A percentile compares a stretch with the other conserved stretches of the same genome.
phyloP scores from a whole-genome alignment of 1,140 invertebrate genomes.

The Teleogryllus occipitalis region DNA sequence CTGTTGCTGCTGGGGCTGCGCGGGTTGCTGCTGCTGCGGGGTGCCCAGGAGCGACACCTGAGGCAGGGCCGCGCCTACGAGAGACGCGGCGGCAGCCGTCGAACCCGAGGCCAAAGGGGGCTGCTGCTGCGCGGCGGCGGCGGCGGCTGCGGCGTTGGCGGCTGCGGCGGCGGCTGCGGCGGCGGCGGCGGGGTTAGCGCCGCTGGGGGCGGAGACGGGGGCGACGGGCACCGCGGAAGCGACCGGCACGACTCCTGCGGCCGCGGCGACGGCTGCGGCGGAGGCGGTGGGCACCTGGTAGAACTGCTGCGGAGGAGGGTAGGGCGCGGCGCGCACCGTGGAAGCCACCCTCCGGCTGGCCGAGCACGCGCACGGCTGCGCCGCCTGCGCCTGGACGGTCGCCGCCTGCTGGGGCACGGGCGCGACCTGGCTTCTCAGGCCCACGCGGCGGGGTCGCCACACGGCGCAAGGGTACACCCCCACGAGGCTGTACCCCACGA shows the following conservation, averaged over 20 bases:
- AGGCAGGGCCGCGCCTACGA: neutral
- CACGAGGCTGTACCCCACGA: constrained; percentile 45
- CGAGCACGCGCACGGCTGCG: constrained; percentile 12
- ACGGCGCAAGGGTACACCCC: constrained; percentile 47
- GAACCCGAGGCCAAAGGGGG: neutral
- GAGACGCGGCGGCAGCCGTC: neutral
- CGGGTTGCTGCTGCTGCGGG: constrained; percentile 13
- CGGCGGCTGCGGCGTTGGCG: constrained; percentile 12
- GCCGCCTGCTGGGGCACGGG: constrained; percentile 23
- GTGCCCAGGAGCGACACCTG: constrained; percentile 3
- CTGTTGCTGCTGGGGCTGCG: neutral
- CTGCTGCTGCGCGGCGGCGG: neutral
- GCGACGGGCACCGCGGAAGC: constrained; percentile 3
- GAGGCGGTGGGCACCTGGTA: constrained; percentile 14
- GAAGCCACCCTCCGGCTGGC: constrained; percentile 22
- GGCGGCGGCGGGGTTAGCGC: neutral
- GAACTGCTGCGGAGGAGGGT: constrained; percentile 15
- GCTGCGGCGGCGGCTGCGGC: constrained; percentile 16
- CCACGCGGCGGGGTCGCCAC: constrained; percentile 40
- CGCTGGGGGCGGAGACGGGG: constrained; percentile 17
- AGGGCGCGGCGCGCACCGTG: constrained; percentile 21
- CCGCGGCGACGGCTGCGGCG: constrained; percentile 8
- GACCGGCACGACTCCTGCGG: neutral
- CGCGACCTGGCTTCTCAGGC: constrained; percentile 28
- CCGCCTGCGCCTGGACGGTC: constrained; percentile 25